Conservation (phyloP, 2,888 invertebrate genomes). For the Desoria tigrina region DNA sequence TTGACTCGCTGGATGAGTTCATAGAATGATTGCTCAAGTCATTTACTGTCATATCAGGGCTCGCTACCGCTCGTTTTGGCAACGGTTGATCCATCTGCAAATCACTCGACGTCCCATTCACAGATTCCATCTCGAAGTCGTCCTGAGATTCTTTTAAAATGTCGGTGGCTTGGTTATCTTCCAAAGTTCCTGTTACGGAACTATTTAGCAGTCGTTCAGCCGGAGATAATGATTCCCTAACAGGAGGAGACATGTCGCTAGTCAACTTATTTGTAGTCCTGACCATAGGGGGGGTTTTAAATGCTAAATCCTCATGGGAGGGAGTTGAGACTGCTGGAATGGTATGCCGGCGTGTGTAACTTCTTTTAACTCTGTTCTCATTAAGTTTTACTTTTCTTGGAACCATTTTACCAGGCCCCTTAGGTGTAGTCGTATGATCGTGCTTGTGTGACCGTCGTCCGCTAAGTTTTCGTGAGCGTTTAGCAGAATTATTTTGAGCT, state of each 20-base stretch:
- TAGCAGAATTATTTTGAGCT: conserved; percentile 20
- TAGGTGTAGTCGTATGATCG: conserved; percentile 13
- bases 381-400: conserved; percentile 33
- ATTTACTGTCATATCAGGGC: not conserved
- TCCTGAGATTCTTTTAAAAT: conserved; percentile 21
- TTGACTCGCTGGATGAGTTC: conserved; percentile 34
- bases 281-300: not conserved
- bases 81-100: too few relatives aligned
- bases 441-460: conserved; percentile 28
- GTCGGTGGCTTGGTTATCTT: not conserved
- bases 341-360: conserved; percentile 41
- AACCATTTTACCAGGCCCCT: conserved; percentile 34
- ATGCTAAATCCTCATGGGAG: not conserved
- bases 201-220: too few relatives aligned
- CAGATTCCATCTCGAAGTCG: not conserved
- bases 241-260: too few relatives aligned
- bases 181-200: too few relatives aligned
- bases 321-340: conserved; percentile 15
- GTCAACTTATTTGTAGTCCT: too few relatives aligned
- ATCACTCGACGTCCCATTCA: conserved; percentile 5
- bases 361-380: conserved; percentile 35
- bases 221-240: too few relatives aligned
- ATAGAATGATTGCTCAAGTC: conserved; percentile 13
- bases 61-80: conserved; percentile 7
- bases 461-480: conserved; percentile 40